phyloP scores from a whole-genome alignment of 37 sponge, comb jelly and placozoan species.

The Theonella swinhoei region DNA sequence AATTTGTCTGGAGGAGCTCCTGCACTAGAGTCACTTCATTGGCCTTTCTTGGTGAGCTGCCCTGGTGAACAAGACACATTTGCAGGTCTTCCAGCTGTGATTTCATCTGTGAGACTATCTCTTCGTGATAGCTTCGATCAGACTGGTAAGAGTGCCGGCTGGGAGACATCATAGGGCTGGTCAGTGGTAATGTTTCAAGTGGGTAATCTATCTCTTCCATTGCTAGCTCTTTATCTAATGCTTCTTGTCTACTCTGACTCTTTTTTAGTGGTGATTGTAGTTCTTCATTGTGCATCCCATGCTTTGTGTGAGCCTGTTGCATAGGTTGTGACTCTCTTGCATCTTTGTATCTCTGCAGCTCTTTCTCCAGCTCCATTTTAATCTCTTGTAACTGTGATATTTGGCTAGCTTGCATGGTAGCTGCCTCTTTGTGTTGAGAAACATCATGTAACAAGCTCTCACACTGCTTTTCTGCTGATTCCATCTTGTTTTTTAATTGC shows the following conservation, averaged over 20 bases:
- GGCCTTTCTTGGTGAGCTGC: not conserved
- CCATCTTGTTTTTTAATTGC: not conserved
- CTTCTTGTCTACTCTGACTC: not conserved
- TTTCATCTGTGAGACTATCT: constrained; percentile 52
- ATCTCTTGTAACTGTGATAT: too few species aligned
- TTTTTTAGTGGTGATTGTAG: not conserved
- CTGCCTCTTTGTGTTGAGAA: not conserved
- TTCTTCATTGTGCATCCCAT: not conserved
- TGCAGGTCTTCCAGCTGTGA: constrained; percentile 53
- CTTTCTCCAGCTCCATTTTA: too few species aligned
- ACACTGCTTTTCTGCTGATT: constrained; percentile 1
- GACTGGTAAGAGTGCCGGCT: not conserved
- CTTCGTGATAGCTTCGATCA: constrained; percentile 7
- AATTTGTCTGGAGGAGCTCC: not conserved
- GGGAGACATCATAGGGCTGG: not conserved
- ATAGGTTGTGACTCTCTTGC: not conserved
- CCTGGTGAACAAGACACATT: not conserved
- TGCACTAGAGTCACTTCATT: not conserved
- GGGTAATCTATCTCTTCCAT: not conserved
- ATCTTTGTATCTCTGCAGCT: not conserved
- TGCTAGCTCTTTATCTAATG: not conserved
- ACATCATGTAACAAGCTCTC: not conserved
- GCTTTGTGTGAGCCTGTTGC: not conserved
- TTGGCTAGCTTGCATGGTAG: not conserved
- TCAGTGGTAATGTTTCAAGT: not conserved